Evolutionary conservation across 30 jellyfish, hydroid and myxozoan genomes (phyloP).

Genomic region (Aurelia aurita complex sp. Pacific): DNA sequence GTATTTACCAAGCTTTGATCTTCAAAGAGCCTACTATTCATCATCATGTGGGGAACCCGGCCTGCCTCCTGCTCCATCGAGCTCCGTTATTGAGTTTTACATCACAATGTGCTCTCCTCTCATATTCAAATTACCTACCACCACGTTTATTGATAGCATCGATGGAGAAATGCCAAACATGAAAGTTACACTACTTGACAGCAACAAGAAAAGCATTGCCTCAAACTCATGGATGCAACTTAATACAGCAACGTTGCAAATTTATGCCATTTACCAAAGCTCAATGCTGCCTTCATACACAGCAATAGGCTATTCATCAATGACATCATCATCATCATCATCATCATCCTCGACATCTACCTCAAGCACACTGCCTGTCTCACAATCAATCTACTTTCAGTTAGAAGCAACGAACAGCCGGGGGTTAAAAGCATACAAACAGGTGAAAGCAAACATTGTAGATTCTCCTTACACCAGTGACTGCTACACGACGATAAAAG

Average conservation of each 20-base stretch:
- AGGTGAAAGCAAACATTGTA: constrained; percentile 25
- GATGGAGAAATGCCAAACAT: constrained; percentile 69
- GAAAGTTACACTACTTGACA: constrained; percentile 49
- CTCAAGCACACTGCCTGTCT: background rate
- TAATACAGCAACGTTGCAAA: constrained; percentile 63
- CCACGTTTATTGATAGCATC: constrained; percentile 59
- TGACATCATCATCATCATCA: too few relatives aligned
- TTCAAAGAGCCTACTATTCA: constrained; percentile 62
- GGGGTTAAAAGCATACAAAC: constrained; percentile 16
- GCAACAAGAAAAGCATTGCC: constrained; percentile 22
- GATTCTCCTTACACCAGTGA: constrained; percentile 76
- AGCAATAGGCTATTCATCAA: background rate
- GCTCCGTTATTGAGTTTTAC: constrained; percentile 9
- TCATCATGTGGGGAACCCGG: constrained; percentile 64
- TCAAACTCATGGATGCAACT: constrained; percentile 84
- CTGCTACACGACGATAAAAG: constrained; percentile 51
- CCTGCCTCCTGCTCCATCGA: constrained; percentile 59
- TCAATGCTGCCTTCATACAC: constrained; percentile 13
- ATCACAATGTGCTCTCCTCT: constrained; percentile 70
- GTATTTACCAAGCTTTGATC: constrained; percentile 31
- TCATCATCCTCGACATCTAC: background rate
- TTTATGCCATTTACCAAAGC: constrained; percentile 58
- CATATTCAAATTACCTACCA: constrained; percentile 42
- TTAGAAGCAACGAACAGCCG: constrained; percentile 89
- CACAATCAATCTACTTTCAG: constrained; percentile 11